Evolutionary conservation across 2,797 vertebrate species (phyloP).

Genomic region (Orientallactaga sibirica): DNA sequence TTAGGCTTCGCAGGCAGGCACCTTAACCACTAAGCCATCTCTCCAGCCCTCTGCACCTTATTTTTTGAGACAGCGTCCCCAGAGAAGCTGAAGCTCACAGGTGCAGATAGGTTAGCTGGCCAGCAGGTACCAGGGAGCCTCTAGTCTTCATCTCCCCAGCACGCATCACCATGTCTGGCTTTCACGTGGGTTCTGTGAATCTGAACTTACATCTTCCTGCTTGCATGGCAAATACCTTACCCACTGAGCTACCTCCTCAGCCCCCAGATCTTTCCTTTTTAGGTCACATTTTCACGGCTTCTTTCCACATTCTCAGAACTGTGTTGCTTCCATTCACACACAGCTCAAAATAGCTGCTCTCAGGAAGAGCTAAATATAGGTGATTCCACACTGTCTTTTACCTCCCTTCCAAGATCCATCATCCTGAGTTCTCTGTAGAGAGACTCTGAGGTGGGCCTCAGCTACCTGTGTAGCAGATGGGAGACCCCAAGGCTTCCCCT

Average conservation of each 20-base stretch:
- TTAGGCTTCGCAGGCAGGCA: no score
- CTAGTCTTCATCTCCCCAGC: background rate
- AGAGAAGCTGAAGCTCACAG: no score
- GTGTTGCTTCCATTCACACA: conserved; percentile 57
- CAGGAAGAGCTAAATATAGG: conserved; percentile 73
- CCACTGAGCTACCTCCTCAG: background rate
- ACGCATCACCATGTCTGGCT: background rate
- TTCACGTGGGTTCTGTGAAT: background rate
- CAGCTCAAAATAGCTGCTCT: conserved; percentile 59
- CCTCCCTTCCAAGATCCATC: background rate
- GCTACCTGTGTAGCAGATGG: background rate
- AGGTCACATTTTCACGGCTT: background rate
- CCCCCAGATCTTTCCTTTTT: background rate
- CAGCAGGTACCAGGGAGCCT: no score
- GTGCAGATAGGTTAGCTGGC: no score
- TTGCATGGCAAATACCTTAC: no score
- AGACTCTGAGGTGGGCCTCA: background rate
- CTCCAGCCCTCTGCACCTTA: no score
- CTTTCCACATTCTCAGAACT: background rate
- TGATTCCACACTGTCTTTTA: background rate
- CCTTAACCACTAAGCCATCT: no score
- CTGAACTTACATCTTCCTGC: no score
- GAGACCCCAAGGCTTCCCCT: background rate
- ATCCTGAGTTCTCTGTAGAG: background rate
- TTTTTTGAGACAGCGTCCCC: no score